phyloP scores from a whole-genome alignment of 2,797 vertebrate species.

The Stomatorhinus walkeri region DNA sequence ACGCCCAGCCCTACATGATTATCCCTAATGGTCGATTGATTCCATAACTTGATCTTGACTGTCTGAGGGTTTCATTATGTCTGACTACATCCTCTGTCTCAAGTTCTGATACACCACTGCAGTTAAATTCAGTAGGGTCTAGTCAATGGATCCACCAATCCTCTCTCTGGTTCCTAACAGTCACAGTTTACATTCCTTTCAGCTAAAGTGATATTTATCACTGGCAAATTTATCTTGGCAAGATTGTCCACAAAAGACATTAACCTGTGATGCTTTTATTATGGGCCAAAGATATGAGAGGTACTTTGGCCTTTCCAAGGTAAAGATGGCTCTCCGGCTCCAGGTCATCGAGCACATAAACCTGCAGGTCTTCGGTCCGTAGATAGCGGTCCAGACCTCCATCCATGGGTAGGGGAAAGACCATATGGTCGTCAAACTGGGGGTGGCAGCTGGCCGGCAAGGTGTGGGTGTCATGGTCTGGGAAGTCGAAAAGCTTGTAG shows the following conservation, averaged over 20 bases:
- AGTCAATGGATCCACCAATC: not conserved
- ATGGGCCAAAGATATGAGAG: slow-evolving; percentile 67
- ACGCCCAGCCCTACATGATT: not conserved
- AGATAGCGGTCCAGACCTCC: slow-evolving; percentile 69
- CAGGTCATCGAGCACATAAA: slow-evolving; percentile 79
- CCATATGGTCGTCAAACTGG: slow-evolving; percentile 63
- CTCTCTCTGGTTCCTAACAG: not conserved
- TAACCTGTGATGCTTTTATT: slow-evolving; percentile 68
- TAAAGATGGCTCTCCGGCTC: slow-evolving; percentile 64
- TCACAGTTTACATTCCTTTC: not conserved
- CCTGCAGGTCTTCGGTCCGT: slow-evolving; percentile 57
- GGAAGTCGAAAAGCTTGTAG: slow-evolving; percentile 78
- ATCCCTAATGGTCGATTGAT: not conserved
- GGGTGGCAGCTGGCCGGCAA: slow-evolving; percentile 60
- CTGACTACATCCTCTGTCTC: not conserved
- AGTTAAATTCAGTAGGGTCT: not conserved
- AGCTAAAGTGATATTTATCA: slow-evolving; percentile 1
- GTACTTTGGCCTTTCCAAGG: slow-evolving; percentile 71
- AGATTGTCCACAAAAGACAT: slow-evolving; percentile 11
- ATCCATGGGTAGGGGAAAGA: slow-evolving; percentile 67
- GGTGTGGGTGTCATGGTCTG: slow-evolving; percentile 72
- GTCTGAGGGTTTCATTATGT: not conserved
- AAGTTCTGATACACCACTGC: not conserved
- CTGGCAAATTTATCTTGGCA: too few relatives aligned
- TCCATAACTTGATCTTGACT: not conserved